Percentiles rank a stretch among this genome's conserved stretches.
phyloP scores from a whole-genome alignment of 2,113 vertebrate species.

The Orcinus orca region DNA sequence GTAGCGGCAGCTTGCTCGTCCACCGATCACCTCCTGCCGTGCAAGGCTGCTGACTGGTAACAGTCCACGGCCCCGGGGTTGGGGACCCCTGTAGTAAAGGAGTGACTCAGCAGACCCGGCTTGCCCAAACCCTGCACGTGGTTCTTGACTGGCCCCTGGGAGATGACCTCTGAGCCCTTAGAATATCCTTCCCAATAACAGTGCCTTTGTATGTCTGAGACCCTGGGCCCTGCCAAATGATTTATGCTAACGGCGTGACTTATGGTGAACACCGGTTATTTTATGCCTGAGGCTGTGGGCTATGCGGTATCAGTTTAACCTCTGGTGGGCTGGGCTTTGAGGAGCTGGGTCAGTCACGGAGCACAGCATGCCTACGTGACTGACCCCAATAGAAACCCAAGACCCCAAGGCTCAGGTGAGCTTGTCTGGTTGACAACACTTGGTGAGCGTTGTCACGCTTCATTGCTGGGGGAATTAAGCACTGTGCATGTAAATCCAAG shows the following conservation, averaged over 20 bases:
- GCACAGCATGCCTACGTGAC: background rate
- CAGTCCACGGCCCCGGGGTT: no score
- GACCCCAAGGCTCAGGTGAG: background rate
- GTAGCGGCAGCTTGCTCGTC: no score
- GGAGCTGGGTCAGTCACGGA: background rate
- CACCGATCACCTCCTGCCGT: no score
- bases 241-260: accelerated
- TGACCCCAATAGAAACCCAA: background rate
- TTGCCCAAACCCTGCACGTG: background rate
- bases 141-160: no score
- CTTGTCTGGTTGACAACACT: accelerated
- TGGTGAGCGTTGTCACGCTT: accelerated
- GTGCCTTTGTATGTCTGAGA: background rate
- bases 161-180: background rate
- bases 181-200: background rate
- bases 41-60: no score
- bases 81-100: no score
- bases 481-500: accelerated
- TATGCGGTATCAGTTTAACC: background rate
- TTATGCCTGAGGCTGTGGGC: background rate
- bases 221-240: background rate
- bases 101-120: background rate
- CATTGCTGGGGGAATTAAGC: accelerated
- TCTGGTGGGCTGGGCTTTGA: no score
- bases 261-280: accelerated